Evolutionary conservation across 2,797 vertebrate genomes (phyloP).

Genomic region (Megaceryle alcyon): DNA sequence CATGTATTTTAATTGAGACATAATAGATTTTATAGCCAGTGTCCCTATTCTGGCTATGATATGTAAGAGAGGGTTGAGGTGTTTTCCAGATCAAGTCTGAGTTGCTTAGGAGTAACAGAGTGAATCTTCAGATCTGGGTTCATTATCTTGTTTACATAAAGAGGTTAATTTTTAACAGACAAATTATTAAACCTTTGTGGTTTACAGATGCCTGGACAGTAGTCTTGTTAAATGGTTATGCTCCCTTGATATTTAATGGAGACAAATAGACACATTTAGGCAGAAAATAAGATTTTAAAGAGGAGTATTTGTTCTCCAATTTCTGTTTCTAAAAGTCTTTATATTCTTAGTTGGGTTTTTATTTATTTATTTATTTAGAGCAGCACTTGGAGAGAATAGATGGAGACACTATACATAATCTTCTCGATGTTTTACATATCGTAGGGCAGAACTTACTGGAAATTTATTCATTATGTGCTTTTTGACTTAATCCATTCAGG

Average conservation of each 20-base stretch:
- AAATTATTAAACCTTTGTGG: background rate
- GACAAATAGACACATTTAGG: background rate
- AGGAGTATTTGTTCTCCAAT: background rate
- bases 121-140: background rate
- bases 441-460: constrained; percentile 75
- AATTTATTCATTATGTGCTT: constrained; percentile 77
- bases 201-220: background rate
- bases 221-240: background rate
- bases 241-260: background rate
- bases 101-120: background rate
- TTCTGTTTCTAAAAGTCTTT: background rate
- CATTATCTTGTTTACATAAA: background rate
- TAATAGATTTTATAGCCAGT: background rate
- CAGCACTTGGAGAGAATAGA: constrained; percentile 67
- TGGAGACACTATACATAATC: constrained; percentile 81
- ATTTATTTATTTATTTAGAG: constrained; percentile 56
- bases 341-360: constrained; percentile 22
- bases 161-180: background rate
- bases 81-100: background rate
- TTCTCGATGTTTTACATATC: constrained; percentile 65
- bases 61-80: background rate
- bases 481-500: background rate
- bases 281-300: background rate
- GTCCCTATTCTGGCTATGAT: background rate
- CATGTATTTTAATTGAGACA: background rate